Percentiles rank a stretch among this genome's conserved stretches.
Evolutionary conservation across 2,797 vertebrate genomes (phyloP).

Genomic region (Microtus californicus): DNA sequence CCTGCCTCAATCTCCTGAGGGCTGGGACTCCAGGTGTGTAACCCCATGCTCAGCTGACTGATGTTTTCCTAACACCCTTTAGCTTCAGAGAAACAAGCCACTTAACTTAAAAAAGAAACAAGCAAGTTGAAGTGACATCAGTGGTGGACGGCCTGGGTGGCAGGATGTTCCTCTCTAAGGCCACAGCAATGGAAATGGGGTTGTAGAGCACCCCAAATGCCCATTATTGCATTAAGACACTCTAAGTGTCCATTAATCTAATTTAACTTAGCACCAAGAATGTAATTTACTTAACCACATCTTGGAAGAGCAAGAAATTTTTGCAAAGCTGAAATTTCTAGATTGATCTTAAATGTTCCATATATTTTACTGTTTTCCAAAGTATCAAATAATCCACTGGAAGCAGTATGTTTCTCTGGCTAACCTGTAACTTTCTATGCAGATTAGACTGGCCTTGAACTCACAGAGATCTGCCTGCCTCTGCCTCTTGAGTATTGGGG

Average conservation of each 20-base stretch:
- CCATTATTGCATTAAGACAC: neutral
- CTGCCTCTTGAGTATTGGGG: neutral
- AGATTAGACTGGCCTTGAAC: neutral
- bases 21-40: neutral
- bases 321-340: conserved; percentile 52
- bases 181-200: neutral
- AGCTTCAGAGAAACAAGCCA: neutral
- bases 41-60: neutral
- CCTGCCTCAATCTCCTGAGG: neutral
- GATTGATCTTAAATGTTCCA: neutral
- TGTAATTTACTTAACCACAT: neutral
- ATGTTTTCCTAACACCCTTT: neutral
- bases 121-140: neutral
- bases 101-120: conserved; percentile 2
- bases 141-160: neutral
- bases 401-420: neutral
- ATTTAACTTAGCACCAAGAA: neutral
- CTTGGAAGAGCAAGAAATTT: neutral
- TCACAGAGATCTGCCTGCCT: neutral
- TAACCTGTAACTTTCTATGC: neutral
- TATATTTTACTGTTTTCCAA: conserved; percentile 20
- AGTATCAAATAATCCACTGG: neutral
- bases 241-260: neutral
- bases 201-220: neutral
- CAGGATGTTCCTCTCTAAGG: neutral